phyloP scores from a whole-genome alignment of 2,888 invertebrate genomes.

The Pristionchus exspectatus region DNA sequence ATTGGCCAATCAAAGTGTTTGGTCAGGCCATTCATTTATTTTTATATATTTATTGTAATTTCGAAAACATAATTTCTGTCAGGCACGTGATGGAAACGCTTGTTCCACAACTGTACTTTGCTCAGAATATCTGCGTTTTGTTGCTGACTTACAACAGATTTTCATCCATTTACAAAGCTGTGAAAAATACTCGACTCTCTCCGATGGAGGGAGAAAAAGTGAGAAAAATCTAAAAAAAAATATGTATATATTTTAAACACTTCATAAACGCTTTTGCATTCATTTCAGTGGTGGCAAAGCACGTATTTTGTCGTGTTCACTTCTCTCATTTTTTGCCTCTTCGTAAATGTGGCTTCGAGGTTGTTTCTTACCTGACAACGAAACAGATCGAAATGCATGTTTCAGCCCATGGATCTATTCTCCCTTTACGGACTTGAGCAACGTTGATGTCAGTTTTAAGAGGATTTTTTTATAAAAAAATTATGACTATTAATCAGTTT shows the following conservation, averaged over 20 bases:
- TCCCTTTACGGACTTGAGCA: no score
- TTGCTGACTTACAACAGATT: not conserved
- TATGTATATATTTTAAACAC: no score
- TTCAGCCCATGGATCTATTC: not conserved
- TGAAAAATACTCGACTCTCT: not conserved
- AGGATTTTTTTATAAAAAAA: not conserved
- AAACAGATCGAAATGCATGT: no score
- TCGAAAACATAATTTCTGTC: not conserved
- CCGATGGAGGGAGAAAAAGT: not conserved
- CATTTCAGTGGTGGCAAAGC: constrained; percentile 9
- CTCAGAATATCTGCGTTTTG: constrained; percentile 12
- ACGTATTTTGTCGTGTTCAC: not conserved
- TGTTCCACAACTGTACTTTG: not conserved
- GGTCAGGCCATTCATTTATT: not conserved
- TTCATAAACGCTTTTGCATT: not conserved
- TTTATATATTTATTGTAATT: not conserved
- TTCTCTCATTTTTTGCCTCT: not conserved
- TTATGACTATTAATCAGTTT: not conserved
- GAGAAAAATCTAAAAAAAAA: not conserved
- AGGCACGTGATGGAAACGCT: not conserved
- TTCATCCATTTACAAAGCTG: not conserved
- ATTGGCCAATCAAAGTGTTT: not conserved
- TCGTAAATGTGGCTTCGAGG: not conserved
- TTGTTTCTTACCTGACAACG: no score
- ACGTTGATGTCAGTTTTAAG: not conserved